Evolutionary conservation across 2,888 invertebrate species (phyloP).

Genomic region (Heliconius sara): DNA sequence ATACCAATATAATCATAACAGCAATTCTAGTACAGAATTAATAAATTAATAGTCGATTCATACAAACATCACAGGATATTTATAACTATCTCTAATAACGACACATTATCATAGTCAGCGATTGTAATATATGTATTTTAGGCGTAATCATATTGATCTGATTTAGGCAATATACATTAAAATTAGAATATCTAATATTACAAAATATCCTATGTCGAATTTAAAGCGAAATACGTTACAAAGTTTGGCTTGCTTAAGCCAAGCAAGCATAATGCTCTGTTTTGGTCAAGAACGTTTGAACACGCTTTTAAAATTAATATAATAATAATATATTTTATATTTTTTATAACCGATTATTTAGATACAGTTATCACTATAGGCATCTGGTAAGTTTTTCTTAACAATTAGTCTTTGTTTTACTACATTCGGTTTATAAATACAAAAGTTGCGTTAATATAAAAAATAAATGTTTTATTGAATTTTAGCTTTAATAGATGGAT

Average conservation of each 20-base stretch:
- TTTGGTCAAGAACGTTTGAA: neutral
- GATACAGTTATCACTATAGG: too few relatives aligned
- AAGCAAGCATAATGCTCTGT: neutral
- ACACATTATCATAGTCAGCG: neutral
- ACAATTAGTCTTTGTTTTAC: too few relatives aligned
- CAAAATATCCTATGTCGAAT: constrained; percentile 1
- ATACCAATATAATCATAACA: neutral
- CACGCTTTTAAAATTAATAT: neutral
- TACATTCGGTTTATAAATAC: too few relatives aligned
- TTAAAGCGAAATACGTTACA: constrained; percentile 8
- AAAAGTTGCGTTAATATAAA: too few relatives aligned
- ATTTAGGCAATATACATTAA: neutral
- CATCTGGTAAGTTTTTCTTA: too few relatives aligned
- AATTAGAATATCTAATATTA: neutral
- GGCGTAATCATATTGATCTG: constrained; percentile 4
- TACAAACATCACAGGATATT: neutral
- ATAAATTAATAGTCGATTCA: neutral
- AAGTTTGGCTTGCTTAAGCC: constrained; percentile 40
- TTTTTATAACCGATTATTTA: neutral
- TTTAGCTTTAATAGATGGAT: too few relatives aligned
- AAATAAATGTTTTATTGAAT: too few relatives aligned
- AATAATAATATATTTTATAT: neutral
- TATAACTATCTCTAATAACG: constrained; percentile 12
- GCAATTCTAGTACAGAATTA: neutral
- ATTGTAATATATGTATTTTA: constrained; percentile 14